Base-by-base conservation (phyloP, 2,888 invertebrate genomes). In the Cataglyphis altisquamis region DNA sequence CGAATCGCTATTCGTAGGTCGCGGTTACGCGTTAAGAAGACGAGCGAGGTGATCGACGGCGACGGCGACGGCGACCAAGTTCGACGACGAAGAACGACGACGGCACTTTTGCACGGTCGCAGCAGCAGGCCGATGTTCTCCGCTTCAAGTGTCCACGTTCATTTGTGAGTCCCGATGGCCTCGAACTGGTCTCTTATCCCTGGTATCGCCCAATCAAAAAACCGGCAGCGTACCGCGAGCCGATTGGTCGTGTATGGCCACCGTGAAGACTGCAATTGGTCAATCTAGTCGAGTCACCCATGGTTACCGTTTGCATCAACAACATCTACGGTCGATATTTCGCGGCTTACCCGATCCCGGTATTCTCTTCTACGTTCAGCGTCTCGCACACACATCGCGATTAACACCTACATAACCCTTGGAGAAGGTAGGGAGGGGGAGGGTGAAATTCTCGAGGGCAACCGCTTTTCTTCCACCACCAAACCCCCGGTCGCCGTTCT, bases 241-340 rank as follows among this genome's bases (percentile, higher is more conserved):
- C 90, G 91, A 94, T 94, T 94, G 94, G 94, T 89, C 89, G 89
- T 85, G 80, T 78, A 90, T 88, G 93, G 93, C 92, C 94, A 94
- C 94, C 93, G 89, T 92, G 90, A 91, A 88, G 86, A 87, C 88
- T 90, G 89, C 92, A 92, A 94, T 94, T 94, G 94, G 94, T 91
- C 93, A 91, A 91, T 85, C 86, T 85, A 87, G 68, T 68, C 87
- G 84, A 90, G 94, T 94, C 90, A 92, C 93, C 94, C 93, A 83
- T 92, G 94, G 94, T 94, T 94, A 94, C 94, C 93, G 91, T 94
- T 93, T 91, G 93, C 91, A 94, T 93, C 94, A 94, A 94, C 94
- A 94, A 94, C 92, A 90, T 90, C 87, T 89, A 89, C 87, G 94
- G 92, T 94, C 94, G 94, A 94, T 94, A 94, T 91, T 91, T 62